A percentile compares a stretch with the other conserved stretches of the same genome.
phyloP scores from a whole-genome alignment of 2,888 invertebrate genomes.

The Tridacna crocea region DNA sequence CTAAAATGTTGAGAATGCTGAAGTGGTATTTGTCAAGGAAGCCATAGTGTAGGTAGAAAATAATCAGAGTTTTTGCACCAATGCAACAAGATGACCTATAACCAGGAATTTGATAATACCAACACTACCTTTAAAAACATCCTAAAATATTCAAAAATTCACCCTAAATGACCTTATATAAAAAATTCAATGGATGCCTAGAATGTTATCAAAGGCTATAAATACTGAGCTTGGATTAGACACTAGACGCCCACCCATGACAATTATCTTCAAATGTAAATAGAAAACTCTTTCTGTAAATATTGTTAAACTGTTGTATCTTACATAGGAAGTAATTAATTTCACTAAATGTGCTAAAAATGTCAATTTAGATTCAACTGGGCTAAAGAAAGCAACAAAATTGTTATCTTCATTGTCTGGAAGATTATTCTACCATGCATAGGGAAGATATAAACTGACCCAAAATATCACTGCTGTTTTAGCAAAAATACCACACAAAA shows the following conservation, averaged over 20 bases:
- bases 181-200: constrained; percentile 11
- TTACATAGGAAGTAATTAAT: constrained; percentile 47
- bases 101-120: too few species aligned
- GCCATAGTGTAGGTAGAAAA: too few species aligned
- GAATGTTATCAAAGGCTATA: constrained; percentile 43
- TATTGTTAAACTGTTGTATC: constrained; percentile 25
- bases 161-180: constrained; percentile 11
- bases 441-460: not conserved
- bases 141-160: too few species aligned
- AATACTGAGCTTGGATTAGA: constrained; percentile 52
- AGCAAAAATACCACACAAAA: too few species aligned
- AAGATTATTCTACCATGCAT: not conserved
- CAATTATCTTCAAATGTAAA: constrained; percentile 53
- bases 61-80: too few species aligned
- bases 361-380: constrained; percentile 30
- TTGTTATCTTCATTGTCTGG: constrained; percentile 10
- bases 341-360: constrained; percentile 33
- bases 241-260: constrained; percentile 46
- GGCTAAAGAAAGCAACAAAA: constrained; percentile 14
- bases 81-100: too few species aligned
- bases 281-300: constrained; percentile 25
- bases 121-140: too few species aligned
- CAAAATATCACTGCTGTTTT: not conserved
- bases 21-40: too few species aligned
- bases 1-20: too few species aligned